These are phyloP conservation scores for Piprites chloris DNA, from an alignment of 2,113 vertebrate species.

Conservation along the genomic window DNA sequence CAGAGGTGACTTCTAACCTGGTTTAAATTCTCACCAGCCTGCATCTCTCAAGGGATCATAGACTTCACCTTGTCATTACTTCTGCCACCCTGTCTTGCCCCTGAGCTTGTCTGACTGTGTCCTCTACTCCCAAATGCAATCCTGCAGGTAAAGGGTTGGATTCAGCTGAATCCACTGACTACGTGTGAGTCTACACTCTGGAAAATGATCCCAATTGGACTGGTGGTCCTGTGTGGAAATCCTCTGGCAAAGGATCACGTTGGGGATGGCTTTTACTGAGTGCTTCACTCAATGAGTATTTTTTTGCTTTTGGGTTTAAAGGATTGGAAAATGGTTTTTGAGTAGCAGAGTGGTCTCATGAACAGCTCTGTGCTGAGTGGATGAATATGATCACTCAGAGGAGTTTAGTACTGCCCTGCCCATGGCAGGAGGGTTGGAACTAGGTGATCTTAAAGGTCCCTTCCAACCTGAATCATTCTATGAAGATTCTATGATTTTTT, in stretches of 20 bases:
- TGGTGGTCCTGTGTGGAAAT: not conserved
- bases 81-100: not conserved
- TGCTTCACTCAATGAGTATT: not conserved
- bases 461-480: not conserved
- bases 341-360: not conserved
- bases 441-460: not conserved
- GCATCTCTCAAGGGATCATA: not conserved
- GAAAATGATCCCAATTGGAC: not conserved
- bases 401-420: not conserved
- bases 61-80: not conserved
- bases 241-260: not conserved
- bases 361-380: not conserved
- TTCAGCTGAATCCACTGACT: not conserved
- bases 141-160: not conserved
- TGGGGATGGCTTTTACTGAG: not conserved
- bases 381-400: not conserved
- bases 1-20: not conserved
- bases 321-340: not conserved
- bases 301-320: not conserved
- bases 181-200: not conserved
- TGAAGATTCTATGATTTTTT: not conserved
- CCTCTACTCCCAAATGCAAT: not conserved
- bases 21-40: not conserved
- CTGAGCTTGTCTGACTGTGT: not conserved
- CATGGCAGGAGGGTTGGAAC: not conserved